These are phyloP conservation scores for Hydriomena furcata DNA, from an alignment of 2,888 invertebrate genomes.

Conservation along the genomic window DNA sequence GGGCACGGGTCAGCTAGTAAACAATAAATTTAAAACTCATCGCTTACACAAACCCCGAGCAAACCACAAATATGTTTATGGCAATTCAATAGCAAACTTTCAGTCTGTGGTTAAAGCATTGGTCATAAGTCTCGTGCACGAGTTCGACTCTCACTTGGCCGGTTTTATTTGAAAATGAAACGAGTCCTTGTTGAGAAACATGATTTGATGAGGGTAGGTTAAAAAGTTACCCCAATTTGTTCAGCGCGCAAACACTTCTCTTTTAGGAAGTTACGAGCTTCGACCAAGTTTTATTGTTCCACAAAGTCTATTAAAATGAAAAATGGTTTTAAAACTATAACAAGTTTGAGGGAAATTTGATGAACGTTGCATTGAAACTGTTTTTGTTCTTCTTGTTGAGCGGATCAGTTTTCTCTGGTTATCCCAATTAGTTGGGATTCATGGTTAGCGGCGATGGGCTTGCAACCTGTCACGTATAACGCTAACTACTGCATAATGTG, in stretches of 20 bases:
- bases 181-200: conserved; percentile 44
- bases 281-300: conserved; percentile 33
- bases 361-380: background rate
- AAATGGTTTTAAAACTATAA: conserved; percentile 26
- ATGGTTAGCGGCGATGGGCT: no score
- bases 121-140: no score
- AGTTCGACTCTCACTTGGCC: no score
- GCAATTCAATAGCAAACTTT: no score
- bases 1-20: no score
- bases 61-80: no score
- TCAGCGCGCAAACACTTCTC: conserved; percentile 42
- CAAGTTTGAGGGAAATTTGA: conserved; percentile 10
- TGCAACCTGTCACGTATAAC: no score
- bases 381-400: background rate
- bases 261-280: conserved; percentile 41
- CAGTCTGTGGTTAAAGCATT: background rate
- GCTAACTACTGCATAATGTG: no score
- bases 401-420: no score
- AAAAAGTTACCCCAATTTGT: conserved; percentile 58
- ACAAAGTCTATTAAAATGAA: conserved; percentile 30
- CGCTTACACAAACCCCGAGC: no score
- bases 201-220: conserved; percentile 56
- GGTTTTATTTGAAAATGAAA: conserved; percentile 30
- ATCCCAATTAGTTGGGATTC: no score
- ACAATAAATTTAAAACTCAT: no score